Evolutionary conservation across 2,888 invertebrate genomes (phyloP), one percentile per base, ranked within the genome.

Genomic region (Dromius quadrimaculatus): DNA sequence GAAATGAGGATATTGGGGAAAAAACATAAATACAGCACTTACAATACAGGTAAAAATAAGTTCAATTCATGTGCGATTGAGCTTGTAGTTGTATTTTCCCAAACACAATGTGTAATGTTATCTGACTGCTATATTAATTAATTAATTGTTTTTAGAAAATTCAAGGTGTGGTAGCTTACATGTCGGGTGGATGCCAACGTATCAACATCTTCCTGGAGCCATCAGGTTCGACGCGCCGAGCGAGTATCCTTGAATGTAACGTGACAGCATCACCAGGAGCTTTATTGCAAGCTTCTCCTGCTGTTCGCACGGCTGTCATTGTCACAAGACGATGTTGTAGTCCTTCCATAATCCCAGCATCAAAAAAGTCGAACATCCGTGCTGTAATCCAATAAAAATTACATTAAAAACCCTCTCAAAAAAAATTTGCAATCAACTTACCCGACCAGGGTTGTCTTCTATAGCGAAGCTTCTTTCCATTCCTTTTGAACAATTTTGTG

Each of bases 351-450:
- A 92, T 92, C 62, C 96, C 93, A 74, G 90, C 85, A 84, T 97
- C 97, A 84, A 97, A 94, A 85, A 92, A 96, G 84, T 97, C 97
- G 81, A 94, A 95, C 87, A 93, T 92, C 76, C 95, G 92, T 74
- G 95, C 96, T 96, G 86, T 17, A 87, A 86, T 15, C 43, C n/a
- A 11, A 34, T 3, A 9, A 66, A 19, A 47, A 64, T 17, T 23
- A n/a, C 17, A 36, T 22, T 23, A 20, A 22, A 65, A n/a, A 20
- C 9, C n/a, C n/a, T n/a, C n/a, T n/a, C n/a, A n/a, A n/a, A n/a
- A n/a, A n/a, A n/a, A n/a, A n/a, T n/a, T n/a, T n/a, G n/a, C n/a
- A n/a, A n/a, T n/a, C n/a, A 71, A 81, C 87, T 85, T 84, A 95
- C 95, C 95, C 81, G 94, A 93, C 90, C 94, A 94, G 22, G 94